Conservation (phyloP, 92 coral and sea anemone genomes). For the Galaxea fascicularis region DNA sequence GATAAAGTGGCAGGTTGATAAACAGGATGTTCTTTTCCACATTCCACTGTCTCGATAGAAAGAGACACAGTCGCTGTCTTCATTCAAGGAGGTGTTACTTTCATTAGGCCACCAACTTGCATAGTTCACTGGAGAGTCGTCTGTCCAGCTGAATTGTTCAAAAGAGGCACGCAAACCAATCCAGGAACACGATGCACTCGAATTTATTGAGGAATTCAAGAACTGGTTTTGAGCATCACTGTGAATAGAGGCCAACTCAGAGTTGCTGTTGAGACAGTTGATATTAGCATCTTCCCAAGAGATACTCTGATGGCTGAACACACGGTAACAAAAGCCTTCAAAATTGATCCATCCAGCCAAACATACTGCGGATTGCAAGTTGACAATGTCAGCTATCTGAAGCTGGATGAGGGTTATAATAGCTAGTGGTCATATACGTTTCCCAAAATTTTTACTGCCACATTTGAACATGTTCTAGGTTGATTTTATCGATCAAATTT, state of each 20-base stretch:
- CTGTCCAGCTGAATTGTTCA: background rate
- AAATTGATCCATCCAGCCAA: conserved; percentile 16
- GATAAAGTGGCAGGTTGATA: background rate
- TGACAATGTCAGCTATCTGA: background rate
- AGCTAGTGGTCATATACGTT: no score
- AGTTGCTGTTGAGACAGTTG: conserved; percentile 17
- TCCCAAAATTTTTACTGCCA: no score
- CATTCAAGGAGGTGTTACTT: background rate
- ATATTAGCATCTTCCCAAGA: background rate
- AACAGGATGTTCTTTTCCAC: conserved; percentile 17
- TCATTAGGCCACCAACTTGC: background rate
- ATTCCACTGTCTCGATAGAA: background rate
- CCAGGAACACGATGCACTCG: background rate
- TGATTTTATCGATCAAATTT: no score
- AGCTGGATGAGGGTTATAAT: no score
- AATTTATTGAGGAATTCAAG: background rate
- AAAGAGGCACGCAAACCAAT: conserved; percentile 1
- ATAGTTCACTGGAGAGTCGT: conserved; percentile 6
- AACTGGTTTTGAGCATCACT: conserved; percentile 14
- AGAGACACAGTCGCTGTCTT: background rate
- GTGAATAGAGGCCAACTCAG: conserved; percentile 1
- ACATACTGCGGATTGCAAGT: conserved; percentile 13
- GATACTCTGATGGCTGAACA: no score
- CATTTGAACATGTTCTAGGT: no score
- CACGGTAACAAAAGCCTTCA: conserved; percentile 25